Evolutionary conservation across 2,113 vertebrate species (phyloP).

Genomic region (Anthoscopus minutus): DNA sequence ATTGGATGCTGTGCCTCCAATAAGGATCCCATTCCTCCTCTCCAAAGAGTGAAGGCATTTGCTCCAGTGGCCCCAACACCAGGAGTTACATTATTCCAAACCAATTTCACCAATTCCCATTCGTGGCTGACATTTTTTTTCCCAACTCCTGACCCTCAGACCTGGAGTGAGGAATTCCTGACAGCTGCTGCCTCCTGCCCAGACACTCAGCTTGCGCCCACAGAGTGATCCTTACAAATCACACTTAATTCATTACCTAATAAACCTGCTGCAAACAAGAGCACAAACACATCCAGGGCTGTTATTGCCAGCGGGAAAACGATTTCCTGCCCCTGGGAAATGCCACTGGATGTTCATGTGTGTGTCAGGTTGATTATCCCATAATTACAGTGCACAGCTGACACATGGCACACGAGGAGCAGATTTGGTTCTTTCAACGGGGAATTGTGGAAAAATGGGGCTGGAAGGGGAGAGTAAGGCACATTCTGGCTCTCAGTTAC

Average conservation of each 20-base stretch:
- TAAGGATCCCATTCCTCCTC: background rate
- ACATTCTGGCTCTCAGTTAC: background rate
- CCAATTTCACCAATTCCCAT: background rate
- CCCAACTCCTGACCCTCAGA: background rate
- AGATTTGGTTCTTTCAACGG: fast-evolving
- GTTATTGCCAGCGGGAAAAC: background rate
- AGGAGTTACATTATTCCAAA: background rate
- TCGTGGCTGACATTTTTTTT: fast-evolving
- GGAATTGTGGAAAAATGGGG: background rate
- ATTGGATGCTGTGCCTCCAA: background rate
- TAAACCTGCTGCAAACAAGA: background rate
- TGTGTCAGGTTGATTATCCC: background rate
- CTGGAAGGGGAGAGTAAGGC: background rate
- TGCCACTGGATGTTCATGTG: background rate
- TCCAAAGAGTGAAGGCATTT: background rate
- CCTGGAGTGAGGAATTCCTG: background rate
- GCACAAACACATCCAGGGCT: background rate
- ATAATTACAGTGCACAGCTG: background rate
- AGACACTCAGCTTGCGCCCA: background rate
- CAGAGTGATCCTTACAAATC: background rate
- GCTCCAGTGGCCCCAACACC: background rate
- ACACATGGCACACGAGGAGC: background rate
- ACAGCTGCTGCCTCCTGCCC: background rate
- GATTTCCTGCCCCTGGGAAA: background rate
- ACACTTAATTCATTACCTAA: background rate